phyloP scores from a whole-genome alignment of 2,113 vertebrate species.

The Ovis canadensis region DNA sequence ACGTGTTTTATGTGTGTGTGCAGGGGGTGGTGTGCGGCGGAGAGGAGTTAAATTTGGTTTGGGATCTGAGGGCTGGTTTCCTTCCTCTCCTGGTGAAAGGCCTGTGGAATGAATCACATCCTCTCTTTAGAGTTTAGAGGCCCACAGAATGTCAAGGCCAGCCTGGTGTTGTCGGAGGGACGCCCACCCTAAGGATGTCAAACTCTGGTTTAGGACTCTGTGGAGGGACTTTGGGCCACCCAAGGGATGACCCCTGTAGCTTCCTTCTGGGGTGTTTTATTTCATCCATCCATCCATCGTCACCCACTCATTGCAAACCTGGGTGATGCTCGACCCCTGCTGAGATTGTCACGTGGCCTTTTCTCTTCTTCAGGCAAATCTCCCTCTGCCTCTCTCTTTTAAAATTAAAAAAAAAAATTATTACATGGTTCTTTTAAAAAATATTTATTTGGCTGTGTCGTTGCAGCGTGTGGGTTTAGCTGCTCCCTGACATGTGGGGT shows the following conservation, averaged over 20 bases:
- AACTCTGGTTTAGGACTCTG: background rate
- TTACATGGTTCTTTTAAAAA: background rate
- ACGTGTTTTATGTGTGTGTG: background rate
- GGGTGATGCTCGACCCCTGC: background rate
- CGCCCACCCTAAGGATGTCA: background rate
- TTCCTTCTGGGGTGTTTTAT: background rate
- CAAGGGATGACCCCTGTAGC: background rate
- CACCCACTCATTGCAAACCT: background rate
- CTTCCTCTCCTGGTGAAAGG: constrained; percentile 44
- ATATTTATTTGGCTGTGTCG: background rate
- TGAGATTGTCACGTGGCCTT: background rate
- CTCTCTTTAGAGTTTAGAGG: background rate
- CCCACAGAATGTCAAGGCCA: background rate
- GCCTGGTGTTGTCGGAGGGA: background rate
- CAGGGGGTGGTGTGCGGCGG: background rate
- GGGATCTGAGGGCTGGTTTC: constrained; percentile 15
- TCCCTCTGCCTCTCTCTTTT: background rate
- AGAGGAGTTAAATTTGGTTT: constrained; percentile 44
- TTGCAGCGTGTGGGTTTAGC: background rate
- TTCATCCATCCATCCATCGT: background rate
- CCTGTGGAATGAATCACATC: constrained; percentile 47
- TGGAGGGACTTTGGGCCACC: background rate
- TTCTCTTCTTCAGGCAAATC: background rate
- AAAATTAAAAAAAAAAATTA: background rate
- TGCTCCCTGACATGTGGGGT: background rate